Percentiles rank a stretch among this genome's conserved stretches.
These are phyloP conservation scores for Myotis vivesi DNA, from an alignment of 2,797 vertebrate genomes.

Conservation along the genomic window DNA sequence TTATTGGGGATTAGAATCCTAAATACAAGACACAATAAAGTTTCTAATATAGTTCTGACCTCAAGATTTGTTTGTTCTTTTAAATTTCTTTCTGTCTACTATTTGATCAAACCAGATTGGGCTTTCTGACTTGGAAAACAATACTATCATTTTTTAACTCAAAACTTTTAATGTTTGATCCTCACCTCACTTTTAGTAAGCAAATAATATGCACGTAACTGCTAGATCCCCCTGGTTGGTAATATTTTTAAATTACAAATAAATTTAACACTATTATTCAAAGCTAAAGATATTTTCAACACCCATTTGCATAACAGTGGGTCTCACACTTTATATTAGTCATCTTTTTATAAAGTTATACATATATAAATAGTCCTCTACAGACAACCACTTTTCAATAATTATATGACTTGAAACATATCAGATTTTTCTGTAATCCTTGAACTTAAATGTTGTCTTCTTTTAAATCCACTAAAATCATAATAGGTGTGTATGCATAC, in stretches of 20 bases:
- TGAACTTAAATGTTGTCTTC: conserved; percentile 33
- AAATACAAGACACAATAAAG: neutral
- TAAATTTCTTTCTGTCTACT: neutral
- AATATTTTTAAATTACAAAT: neutral
- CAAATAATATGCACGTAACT: neutral
- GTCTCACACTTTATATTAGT: neutral
- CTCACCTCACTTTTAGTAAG: neutral
- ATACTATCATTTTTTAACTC: neutral
- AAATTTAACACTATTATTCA: neutral
- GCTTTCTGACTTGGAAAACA: neutral
- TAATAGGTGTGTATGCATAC: neutral
- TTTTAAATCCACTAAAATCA: neutral
- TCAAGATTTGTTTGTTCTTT: neutral
- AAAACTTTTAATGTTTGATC: neutral
- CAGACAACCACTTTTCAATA: neutral
- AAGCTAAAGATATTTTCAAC: conserved; percentile 2
- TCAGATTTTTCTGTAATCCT: neutral
- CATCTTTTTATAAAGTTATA: neutral
- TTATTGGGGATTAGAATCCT: neutral
- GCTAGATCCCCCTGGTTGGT: neutral
- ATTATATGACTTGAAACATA: neutral
- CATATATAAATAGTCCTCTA: neutral
- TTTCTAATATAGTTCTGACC: neutral
- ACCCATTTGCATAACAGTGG: neutral
- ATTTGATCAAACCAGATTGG: neutral